phyloP scores from a whole-genome alignment of 2,888 invertebrate genomes.

The Hirtodrosophila confusa region DNA sequence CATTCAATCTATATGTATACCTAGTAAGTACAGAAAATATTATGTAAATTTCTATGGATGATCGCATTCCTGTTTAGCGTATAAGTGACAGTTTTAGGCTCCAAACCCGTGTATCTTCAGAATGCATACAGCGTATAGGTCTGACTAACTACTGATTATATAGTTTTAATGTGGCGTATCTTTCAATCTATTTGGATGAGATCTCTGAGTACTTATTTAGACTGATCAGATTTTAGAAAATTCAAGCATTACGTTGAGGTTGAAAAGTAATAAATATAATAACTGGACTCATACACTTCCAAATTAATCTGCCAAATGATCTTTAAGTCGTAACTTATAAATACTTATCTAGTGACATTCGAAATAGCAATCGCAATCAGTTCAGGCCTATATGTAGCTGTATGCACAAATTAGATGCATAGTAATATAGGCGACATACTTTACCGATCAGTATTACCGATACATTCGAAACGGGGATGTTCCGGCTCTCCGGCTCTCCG shows the following conservation, averaged over 20 bases:
- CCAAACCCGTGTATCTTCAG: conserved; percentile 35
- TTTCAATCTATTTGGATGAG: conserved; percentile 24
- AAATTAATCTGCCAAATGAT: conserved; percentile 21
- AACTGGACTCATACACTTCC: conserved; percentile 15
- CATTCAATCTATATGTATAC: conserved; percentile 38
- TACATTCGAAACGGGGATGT: conserved; percentile 3
- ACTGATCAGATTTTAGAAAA: conserved; percentile 45
- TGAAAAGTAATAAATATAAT: not conserved
- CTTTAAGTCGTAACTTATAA: not conserved
- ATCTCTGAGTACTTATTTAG: conserved; percentile 57
- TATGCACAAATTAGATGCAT: conserved; percentile 10
- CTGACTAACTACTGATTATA: conserved; percentile 3
- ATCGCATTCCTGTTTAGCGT: conserved; percentile 68
- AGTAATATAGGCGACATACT: conserved; percentile 40
- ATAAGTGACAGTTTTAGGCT: conserved; percentile 61
- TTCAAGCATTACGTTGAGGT: conserved; percentile 23
- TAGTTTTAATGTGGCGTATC: conserved; percentile 14
- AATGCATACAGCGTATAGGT: conserved; percentile 11
- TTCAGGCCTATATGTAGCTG: conserved; percentile 20
- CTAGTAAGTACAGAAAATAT: conserved; percentile 27
- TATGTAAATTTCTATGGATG: conserved; percentile 50
- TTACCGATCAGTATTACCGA: conserved; percentile 66
- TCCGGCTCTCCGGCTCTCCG: not conserved
- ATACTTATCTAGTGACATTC: conserved; percentile 6
- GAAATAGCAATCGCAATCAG: not conserved